phyloP scores from a whole-genome alignment of 37 sponge, comb jelly and placozoan genomes.

The Ephydatia muelleri region DNA sequence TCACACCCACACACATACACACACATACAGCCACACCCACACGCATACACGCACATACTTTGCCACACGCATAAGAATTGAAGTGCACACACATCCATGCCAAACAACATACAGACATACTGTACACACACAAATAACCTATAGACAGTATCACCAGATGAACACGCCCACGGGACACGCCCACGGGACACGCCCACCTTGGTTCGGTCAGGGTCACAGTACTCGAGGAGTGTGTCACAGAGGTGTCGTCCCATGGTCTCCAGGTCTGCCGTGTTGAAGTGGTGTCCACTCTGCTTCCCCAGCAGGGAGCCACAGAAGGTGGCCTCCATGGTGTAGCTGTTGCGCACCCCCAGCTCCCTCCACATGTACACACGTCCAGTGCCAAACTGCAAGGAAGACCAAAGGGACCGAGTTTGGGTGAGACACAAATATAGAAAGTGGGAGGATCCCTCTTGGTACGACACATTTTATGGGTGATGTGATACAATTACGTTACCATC shows the following conservation, averaged over 20 bases:
- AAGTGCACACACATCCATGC: not conserved
- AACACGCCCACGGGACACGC: not conserved
- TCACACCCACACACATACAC: no score
- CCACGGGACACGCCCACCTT: slow-evolving; percentile 52
- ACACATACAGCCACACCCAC: no score
- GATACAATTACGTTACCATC: no score
- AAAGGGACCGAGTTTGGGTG: no score
- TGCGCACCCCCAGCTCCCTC: slow-evolving; percentile 90
- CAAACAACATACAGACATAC: not conserved
- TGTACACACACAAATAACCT: not conserved
- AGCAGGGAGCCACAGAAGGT: slow-evolving; percentile 89
- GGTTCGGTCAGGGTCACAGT: slow-evolving; percentile 95
- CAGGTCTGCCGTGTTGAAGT: slow-evolving; percentile 83
- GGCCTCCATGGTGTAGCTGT: slow-evolving; percentile 97
- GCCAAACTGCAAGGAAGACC: slow-evolving; percentile 62
- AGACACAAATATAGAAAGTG: no score
- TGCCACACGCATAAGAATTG: not conserved
- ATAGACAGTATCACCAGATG: not conserved
- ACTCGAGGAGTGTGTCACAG: slow-evolving; percentile 98
- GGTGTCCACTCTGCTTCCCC: slow-evolving; percentile 48
- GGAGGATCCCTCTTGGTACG: no score
- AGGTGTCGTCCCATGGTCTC: slow-evolving; percentile 92
- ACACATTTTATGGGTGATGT: no score
- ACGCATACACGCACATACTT: no score
- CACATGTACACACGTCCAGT: slow-evolving; percentile 97